phyloP scores from a whole-genome alignment of 2,113 vertebrate species.

The Gallinago undulata region DNA sequence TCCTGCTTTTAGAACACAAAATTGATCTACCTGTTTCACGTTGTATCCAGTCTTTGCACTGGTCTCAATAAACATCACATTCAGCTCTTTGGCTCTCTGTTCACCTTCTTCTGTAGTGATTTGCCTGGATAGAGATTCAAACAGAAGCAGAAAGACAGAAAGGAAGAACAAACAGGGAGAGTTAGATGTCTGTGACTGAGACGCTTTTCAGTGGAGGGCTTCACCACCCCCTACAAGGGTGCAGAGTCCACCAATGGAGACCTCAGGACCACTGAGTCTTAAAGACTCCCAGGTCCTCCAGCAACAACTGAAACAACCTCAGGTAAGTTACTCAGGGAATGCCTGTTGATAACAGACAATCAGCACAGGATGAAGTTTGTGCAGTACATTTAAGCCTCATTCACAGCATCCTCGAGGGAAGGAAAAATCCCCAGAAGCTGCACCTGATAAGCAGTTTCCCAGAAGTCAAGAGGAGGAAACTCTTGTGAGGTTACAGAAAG shows the following conservation, averaged over 20 bases:
- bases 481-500: neutral
- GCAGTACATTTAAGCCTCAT: neutral
- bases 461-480: neutral
- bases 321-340: neutral
- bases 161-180: neutral
- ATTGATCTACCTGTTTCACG: slow-evolving; percentile 87
- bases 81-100: slow-evolving; percentile 95
- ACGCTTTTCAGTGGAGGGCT: neutral
- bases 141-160: slow-evolving; percentile 34
- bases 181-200: neutral
- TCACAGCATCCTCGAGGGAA: neutral
- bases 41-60: slow-evolving; percentile 97
- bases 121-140: slow-evolving; percentile 81
- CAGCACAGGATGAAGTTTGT: neutral
- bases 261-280: neutral
- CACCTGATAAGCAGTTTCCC: neutral
- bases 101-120: slow-evolving; percentile 95
- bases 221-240: neutral
- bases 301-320: neutral
- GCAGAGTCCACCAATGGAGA: neutral
- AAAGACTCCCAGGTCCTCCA: neutral
- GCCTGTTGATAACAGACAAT: neutral
- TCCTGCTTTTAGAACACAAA: neutral
- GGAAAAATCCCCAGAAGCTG: neutral
- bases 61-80: slow-evolving; percentile 97